Evolutionary conservation across 2,888 invertebrate species (phyloP), one percentile per base, ranked within the genome.

Genomic region (Molanna angustata): DNA sequence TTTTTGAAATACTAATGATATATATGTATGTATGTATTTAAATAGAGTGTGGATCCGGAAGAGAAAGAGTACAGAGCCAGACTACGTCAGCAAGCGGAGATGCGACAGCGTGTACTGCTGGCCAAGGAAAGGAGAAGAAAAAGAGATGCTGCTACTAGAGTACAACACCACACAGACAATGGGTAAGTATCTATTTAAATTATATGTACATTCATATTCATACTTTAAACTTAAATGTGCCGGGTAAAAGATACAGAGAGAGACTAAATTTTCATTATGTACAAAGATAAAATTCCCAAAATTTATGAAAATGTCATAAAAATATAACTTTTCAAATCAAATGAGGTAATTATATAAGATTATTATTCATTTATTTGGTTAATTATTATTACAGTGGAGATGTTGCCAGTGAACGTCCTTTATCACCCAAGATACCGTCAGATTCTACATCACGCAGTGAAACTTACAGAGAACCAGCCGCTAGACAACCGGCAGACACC

Each of bases 51-150:
- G 6, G 56, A 59, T 16, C 56, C 59, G 3, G 64, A 76, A 72
- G 76, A 76, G 4, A 69, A 65, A 7, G 76, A 76, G 3, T 77
- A 77, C 63, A 64, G 69, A 3, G 67, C 71, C 0, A 65, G 69
- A 1, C 50, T 76, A 7, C 66, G 76, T 1, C 76, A 77, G 22
- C 76, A 77, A 22, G 75, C 76, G 61, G 69, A 59, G 3, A 62
- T 77, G 2, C 60, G 76, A 0, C 75, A 74, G 59, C 47, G 74
- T 4, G 74, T 77, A 1, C 61, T 76, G 13, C 64, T 74, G 1
- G 76, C 76, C 1, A 77, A 77, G 54, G 76, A 77, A 32, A 67
- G 72, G 21, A 55, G 76, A 0, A 60, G 76, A 2, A 61, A 74
- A 52, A 71, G 67, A 64, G 71, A 70, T 47, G 76, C 76, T 0